Evolutionary conservation across 2,888 invertebrate species (phyloP).

Genomic region (Gerris lacustris): DNA sequence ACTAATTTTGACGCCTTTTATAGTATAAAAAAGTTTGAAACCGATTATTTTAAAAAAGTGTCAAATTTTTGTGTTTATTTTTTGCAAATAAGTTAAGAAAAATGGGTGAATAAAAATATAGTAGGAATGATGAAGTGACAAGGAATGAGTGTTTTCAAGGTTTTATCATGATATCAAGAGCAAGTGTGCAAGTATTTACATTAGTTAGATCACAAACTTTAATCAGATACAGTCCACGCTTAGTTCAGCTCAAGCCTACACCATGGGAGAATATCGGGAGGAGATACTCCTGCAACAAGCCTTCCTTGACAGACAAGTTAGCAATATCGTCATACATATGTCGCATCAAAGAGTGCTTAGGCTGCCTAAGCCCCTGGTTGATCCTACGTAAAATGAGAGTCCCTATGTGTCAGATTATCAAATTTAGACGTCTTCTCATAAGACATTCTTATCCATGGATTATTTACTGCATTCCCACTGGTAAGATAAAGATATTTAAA

Average conservation of each 20-base stretch:
- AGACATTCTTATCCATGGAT: conserved; percentile 15
- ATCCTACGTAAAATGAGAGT: conserved; percentile 4
- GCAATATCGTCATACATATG: conserved; percentile 2
- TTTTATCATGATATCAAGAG: background rate
- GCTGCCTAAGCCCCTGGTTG: background rate
- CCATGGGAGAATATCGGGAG: background rate
- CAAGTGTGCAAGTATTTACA: background rate
- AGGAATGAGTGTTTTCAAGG: background rate
- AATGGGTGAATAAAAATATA: too few species aligned
- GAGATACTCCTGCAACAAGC: background rate
- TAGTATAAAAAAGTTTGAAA: too few species aligned
- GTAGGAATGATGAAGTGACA: too few species aligned
- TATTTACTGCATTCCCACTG: conserved; percentile 11
- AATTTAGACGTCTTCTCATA: conserved; percentile 10
- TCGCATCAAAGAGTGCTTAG: background rate
- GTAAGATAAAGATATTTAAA: background rate
- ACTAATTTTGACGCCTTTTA: too few species aligned
- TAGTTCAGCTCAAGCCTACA: too few species aligned
- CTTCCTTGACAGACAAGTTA: background rate
- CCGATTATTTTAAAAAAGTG: too few species aligned
- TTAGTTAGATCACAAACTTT: background rate
- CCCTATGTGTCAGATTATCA: background rate
- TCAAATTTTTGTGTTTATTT: too few species aligned
- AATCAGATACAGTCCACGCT: background rate
- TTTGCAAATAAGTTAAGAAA: too few species aligned